A percentile compares a stretch with the other conserved stretches of the same genome.
Conservation (phyloP, 1,140 invertebrate genomes). For the Oryzaephilus surinamensis region DNA sequence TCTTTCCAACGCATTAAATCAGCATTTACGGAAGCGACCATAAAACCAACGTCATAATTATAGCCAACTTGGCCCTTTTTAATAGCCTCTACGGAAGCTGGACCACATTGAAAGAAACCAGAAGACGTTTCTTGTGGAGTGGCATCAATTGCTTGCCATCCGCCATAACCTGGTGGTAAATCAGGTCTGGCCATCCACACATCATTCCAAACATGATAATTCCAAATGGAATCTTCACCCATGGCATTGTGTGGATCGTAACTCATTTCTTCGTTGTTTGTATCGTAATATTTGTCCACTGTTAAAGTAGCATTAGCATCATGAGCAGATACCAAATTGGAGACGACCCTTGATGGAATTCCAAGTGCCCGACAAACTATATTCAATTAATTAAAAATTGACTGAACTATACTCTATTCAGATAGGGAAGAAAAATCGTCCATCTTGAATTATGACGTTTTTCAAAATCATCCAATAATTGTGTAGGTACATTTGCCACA, state of each 20-base stretch:
- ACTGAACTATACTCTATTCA: too few species aligned
- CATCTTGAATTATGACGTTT: too few species aligned
- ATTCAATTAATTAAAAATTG: slow-evolving; percentile 7
- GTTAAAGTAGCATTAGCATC: slow-evolving; percentile 61
- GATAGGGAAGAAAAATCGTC: too few species aligned
- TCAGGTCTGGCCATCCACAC: slow-evolving; percentile 64
- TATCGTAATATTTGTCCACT: slow-evolving; percentile 58
- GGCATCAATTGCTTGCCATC: slow-evolving; percentile 65
- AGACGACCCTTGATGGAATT: slow-evolving; percentile 59
- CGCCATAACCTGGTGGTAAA: slow-evolving; percentile 55
- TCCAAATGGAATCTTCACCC: slow-evolving; percentile 56
- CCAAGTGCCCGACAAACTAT: slow-evolving; percentile 59
- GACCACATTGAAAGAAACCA: slow-evolving; percentile 51
- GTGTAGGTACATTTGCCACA: too few species aligned
- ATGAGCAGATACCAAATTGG: slow-evolving; percentile 63
- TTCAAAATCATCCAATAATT: too few species aligned
- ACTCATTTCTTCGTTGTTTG: slow-evolving; percentile 46
- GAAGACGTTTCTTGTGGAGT: slow-evolving; percentile 63
- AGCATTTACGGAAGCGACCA: slow-evolving; percentile 53
- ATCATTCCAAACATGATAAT: slow-evolving; percentile 75
- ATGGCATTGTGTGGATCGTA: slow-evolving; percentile 44
- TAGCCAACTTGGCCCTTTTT: slow-evolving; percentile 59
- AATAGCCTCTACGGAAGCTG: slow-evolving; percentile 54
- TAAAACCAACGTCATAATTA: slow-evolving; percentile 58
- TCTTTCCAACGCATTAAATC: slow-evolving; percentile 52